Percentiles rank a stretch among this genome's conserved stretches.
Evolutionary conservation across 2,888 invertebrate species (phyloP).

Genomic region (Ditula angustiorana): DNA sequence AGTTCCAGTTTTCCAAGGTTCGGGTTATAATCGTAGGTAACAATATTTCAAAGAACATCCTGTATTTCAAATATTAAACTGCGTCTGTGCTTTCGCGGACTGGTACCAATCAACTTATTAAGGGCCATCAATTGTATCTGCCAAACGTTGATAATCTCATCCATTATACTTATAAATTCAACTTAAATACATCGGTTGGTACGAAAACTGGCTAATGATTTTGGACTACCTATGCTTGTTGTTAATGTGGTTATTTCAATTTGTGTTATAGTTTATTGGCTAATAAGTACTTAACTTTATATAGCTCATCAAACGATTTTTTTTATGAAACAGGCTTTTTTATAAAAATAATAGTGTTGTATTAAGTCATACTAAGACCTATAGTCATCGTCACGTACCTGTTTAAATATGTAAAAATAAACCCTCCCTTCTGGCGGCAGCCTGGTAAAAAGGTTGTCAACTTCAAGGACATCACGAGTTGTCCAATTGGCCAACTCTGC

Average conservation of each 20-base stretch:
- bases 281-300: too few species aligned
- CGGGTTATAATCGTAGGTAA: constrained; percentile 2
- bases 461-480: constrained; percentile 60
- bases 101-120: constrained; percentile 18
- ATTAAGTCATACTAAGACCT: too few species aligned
- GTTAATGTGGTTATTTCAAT: too few species aligned
- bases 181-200: not conserved
- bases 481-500: constrained; percentile 60
- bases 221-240: too few species aligned
- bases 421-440: too few species aligned
- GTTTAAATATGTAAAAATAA: too few species aligned
- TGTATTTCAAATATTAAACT: constrained; percentile 6
- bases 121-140: constrained; percentile 12
- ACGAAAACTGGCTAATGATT: not conserved
- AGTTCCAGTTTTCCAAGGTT: constrained; percentile 34
- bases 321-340: too few species aligned
- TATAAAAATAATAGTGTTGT: too few species aligned
- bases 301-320: too few species aligned
- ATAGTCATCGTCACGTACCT: too few species aligned
- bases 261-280: too few species aligned
- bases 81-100: not conserved
- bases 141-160: constrained; percentile 10
- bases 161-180: not conserved
- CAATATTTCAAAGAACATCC: constrained; percentile 18
- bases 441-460: constrained; percentile 46